Evolutionary conservation across 92 coral and sea anemone genomes (phyloP), one percentile per base, ranked within the genome.

Genomic region (Epizoanthus rinbou): DNA sequence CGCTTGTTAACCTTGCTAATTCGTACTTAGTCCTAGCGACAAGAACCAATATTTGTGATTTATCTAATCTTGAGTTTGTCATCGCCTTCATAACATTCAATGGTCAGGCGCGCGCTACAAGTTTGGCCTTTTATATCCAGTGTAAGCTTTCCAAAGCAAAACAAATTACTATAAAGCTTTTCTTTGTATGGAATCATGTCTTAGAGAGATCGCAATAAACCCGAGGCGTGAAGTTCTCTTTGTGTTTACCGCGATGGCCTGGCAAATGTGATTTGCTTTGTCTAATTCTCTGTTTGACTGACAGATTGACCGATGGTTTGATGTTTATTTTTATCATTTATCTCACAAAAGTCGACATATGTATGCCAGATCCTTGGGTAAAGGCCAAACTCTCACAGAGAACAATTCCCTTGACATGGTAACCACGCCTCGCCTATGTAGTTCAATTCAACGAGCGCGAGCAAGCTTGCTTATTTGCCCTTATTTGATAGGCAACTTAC

Each of bases 1-100:
- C 73, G 80, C 95, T 91, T 88, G 91, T 93, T 93, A 89, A 87
- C 93, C 92, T 73, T 84, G 19, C 88, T 90, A 89, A 87, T 86
- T 80, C 91, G 45, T 78, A 78, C 82, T 78, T 78, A 78, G 82
- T 78, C 71, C 82, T 62, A 60, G 82, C 82, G 82, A 78, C 82
- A 78, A 78, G 82, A 78, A 78, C 82, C 64, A 81, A 85, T 86
- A 84, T 93, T 93, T 88, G 87, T 58, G 58, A 87, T 88, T 69
- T 73, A 66, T 75, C 67, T 84, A 85, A 88, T 86, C 90, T 86
- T 68, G 60, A 64, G 64, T 80, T 41, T 70, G 70, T 57, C 73
- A 69, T 83, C 79, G 15, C 64, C 22, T 28, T 69, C n/a, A 10
- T 41, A 18, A 18, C 8, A 4, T 16, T 60, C 3, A 19, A 70